Evolutionary conservation across 2,113 vertebrate species (phyloP), one percentile per base, ranked within the genome.

Genomic region (Oryzias celebensis): DNA sequence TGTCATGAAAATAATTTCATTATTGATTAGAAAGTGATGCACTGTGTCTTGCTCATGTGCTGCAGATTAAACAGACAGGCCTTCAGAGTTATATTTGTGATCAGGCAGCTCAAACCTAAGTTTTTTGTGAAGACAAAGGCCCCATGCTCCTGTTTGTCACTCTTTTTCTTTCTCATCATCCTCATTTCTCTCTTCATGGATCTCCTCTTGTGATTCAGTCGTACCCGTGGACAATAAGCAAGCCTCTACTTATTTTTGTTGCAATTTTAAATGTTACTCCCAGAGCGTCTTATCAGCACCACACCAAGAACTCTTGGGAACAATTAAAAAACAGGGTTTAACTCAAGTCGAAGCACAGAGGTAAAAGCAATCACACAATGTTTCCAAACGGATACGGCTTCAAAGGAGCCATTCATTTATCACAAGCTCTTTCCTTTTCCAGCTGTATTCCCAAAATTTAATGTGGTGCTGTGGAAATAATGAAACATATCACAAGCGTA

Each of bases 241-340:
- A 53, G 61, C 65, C 80, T 75, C 79, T 88, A 88, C 93, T 94
- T 95, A 91, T 95, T 96, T 94, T 93, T 92, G 89, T 91, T 90
- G 86, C 80, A 83, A 81, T 93, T 96, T 90, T 89, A 92, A 96
- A 93, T 92, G 91, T 89, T 45, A 73, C 90, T 96, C 95, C 94
- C 94, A 73, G 87, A 94, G 95, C 88, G 89, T 90, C 91, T 95
- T 93, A 97, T 98, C 95, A 94, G 92, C 93, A 91, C 93, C 91
- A 85, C 94, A 94, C 92, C 94, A 92, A 90, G 91, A 90, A 89
- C 95, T 94, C 94, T 14, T 78, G 96, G 94, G 95, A 95, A 92
- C 88, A 90, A 95, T 95, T 94, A 94, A 95, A 90, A 91, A 91
- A 28, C 26, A 91, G 88, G 83, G 89, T 93, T 94, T 93, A 94